Conservation (phyloP, 2,113 vertebrate genomes). For the Crotalus tigris region DNA sequence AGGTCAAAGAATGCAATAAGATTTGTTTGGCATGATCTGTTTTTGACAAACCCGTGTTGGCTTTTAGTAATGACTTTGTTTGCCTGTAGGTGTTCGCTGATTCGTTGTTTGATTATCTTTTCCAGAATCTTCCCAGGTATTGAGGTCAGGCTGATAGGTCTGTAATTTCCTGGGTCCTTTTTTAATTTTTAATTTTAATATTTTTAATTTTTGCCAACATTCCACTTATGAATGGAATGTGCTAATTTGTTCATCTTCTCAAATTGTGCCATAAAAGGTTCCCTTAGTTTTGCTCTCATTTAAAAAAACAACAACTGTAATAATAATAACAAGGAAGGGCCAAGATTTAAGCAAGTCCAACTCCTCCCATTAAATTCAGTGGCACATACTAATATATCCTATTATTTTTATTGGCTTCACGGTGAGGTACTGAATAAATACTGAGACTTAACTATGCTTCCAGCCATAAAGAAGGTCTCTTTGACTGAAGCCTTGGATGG, state of each 20-base stretch:
- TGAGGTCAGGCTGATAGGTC: no score
- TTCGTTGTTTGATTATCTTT: no score
- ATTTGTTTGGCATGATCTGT: no score
- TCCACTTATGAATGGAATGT: slow-evolving; percentile 21
- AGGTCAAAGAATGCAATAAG: no score
- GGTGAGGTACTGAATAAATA: slow-evolving; percentile 23
- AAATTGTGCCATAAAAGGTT: neutral
- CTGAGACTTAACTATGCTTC: slow-evolving; percentile 36
- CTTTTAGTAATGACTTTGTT: no score
- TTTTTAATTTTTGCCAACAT: neutral
- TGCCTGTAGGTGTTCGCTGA: no score
- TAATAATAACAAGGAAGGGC: slow-evolving; percentile 39
- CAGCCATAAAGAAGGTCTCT: slow-evolving; percentile 30
- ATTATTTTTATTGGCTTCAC: slow-evolving; percentile 47
- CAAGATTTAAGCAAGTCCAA: slow-evolving; percentile 38
- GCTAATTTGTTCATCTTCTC: neutral
- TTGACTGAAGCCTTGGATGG: slow-evolving; percentile 37
- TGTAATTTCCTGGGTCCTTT: no score
- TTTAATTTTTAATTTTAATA: neutral
- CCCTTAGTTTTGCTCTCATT: slow-evolving; percentile 23
- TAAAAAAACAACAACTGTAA: slow-evolving; percentile 14
- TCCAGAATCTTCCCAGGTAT: no score
- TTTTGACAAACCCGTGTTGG: no score
- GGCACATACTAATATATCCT: slow-evolving; percentile 59
- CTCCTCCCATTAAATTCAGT: slow-evolving; percentile 39